Percentiles rank a stretch among this genome's conserved stretches.
These are phyloP conservation scores for Echinometra lucunter DNA, from an alignment of 53 echinoderm and acorn worm genomes.

Conservation along the genomic window DNA sequence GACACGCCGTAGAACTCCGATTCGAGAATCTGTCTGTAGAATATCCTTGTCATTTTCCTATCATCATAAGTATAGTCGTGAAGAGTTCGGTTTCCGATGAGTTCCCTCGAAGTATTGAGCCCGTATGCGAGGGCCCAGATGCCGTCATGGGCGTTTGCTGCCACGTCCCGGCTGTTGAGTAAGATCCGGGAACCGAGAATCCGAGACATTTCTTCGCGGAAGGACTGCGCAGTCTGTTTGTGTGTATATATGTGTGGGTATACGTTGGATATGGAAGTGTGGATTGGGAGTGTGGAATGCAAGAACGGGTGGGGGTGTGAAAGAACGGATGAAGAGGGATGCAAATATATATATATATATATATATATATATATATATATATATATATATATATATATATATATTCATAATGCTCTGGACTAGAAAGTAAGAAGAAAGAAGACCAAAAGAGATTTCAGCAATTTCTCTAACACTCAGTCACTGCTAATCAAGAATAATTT, in stretches of 20 bases:
- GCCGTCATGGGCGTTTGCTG: conserved; percentile 76
- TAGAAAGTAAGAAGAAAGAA: too few relatives aligned
- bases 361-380: too few relatives aligned
- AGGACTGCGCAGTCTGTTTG: not conserved
- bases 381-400: too few relatives aligned
- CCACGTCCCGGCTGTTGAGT: conserved; percentile 66
- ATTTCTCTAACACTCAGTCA: not conserved
- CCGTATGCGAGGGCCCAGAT: conserved; percentile 77
- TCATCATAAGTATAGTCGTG: conserved; percentile 66
- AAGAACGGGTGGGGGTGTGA: too few relatives aligned
- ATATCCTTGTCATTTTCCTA: conserved; percentile 43
- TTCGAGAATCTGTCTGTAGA: conserved; percentile 50
- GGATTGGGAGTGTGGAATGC: not conserved
- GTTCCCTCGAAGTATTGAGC: conserved; percentile 62
- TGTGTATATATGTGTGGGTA: not conserved
- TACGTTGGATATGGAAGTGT: too few relatives aligned
- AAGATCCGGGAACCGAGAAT: not conserved
- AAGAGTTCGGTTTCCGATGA: conserved; percentile 59
- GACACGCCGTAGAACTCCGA: conserved; percentile 79
- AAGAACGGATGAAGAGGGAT: too few relatives aligned
- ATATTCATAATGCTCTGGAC: too few relatives aligned
- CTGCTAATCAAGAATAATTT: not conserved
- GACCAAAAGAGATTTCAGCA: not conserved
- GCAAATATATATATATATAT: too few relatives aligned
- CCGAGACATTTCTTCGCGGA: not conserved